These are phyloP conservation scores for Pinna nobilis DNA, from an alignment of 1,140 invertebrate species.

Conservation along the genomic window DNA sequence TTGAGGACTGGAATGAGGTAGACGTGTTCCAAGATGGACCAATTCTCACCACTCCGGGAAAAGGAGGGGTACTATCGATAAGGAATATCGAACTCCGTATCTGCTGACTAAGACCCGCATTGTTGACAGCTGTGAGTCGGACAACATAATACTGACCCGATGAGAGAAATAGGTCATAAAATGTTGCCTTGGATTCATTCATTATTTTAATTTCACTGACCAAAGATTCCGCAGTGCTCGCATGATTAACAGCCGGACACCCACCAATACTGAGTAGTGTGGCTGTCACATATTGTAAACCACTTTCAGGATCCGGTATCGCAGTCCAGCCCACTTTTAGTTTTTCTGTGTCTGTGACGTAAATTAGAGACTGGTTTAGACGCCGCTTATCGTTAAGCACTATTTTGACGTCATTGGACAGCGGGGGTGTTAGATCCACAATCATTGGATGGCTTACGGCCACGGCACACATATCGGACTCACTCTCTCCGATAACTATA, in stretches of 20 bases:
- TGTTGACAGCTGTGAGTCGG: slow-evolving; percentile 24
- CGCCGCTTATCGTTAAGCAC: background rate
- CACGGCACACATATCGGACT: slow-evolving; percentile 24
- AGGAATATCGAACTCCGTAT: slow-evolving; percentile 6
- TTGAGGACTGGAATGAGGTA: slow-evolving; percentile 27
- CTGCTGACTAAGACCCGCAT: slow-evolving; percentile 21
- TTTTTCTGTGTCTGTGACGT: background rate
- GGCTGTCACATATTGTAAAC: background rate
- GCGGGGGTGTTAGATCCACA: slow-evolving; percentile 43
- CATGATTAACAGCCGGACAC: slow-evolving; percentile 1
- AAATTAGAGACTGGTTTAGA: background rate
- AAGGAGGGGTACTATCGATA: slow-evolving; percentile 35
- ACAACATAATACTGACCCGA: slow-evolving; percentile 15
- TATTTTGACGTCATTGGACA: background rate
- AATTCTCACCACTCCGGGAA: slow-evolving; percentile 28
- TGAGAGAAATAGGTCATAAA: slow-evolving; percentile 24
- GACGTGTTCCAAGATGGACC: slow-evolving; percentile 28
- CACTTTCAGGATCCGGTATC: slow-evolving; percentile 9
- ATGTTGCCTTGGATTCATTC: slow-evolving; percentile 21
- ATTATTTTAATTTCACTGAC: background rate
- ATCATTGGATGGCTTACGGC: slow-evolving; percentile 4
- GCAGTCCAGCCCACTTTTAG: background rate
- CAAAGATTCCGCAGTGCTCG: background rate
- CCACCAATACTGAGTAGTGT: background rate
- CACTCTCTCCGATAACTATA: slow-evolving; percentile 31